Evolutionary conservation across 2,888 invertebrate genomes (phyloP).

Genomic region (Sicus ferrugineus): DNA sequence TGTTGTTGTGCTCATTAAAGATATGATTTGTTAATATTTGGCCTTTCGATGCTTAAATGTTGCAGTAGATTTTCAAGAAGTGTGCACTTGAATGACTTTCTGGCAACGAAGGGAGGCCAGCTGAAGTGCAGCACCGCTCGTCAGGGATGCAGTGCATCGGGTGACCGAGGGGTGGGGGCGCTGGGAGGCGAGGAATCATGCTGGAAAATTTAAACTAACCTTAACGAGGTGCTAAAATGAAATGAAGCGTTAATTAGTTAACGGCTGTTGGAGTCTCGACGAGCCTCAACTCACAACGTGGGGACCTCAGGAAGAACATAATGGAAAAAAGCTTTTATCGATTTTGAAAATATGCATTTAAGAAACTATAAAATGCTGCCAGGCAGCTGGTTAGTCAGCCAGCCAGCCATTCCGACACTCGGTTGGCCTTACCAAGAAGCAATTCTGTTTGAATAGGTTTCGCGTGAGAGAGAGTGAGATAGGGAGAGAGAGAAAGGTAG

Average conservation of each 20-base stretch:
- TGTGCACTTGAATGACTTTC: neutral
- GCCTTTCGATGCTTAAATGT: slow-evolving; percentile 5
- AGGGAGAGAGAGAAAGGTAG: too few species aligned
- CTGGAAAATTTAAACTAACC: slow-evolving; percentile 11
- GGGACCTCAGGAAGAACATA: neutral
- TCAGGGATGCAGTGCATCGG: neutral
- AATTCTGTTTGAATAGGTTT: too few species aligned
- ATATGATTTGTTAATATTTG: neutral
- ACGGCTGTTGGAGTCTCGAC: neutral
- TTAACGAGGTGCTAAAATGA: slow-evolving; percentile 32
- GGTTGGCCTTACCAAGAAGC: too few species aligned
- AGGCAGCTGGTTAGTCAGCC: too few species aligned
- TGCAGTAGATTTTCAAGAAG: neutral
- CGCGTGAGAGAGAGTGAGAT: too few species aligned
- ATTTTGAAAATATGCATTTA: neutral
- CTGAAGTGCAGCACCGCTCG: neutral
- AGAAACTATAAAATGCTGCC: neutral
- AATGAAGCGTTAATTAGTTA: slow-evolving; percentile 28
- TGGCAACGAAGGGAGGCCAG: neutral
- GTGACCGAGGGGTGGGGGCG: neutral
- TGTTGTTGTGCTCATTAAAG: neutral
- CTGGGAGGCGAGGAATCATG: neutral
- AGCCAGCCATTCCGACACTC: too few species aligned
- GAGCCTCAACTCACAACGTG: neutral
- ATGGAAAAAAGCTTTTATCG: neutral